phyloP scores from a whole-genome alignment of 2,113 vertebrate species.

The Isurus oxyrinchus region DNA sequence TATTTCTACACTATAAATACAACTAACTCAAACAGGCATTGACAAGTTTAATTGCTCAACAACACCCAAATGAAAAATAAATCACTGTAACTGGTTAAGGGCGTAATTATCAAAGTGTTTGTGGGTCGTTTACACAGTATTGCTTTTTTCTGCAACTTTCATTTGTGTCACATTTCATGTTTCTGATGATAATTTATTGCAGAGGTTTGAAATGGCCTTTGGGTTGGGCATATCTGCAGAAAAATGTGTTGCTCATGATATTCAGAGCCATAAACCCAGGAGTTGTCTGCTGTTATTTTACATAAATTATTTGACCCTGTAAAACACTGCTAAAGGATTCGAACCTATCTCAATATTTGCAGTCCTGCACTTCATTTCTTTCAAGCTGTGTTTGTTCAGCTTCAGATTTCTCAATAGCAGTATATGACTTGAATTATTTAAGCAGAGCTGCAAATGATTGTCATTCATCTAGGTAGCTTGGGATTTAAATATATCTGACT shows the following conservation, averaged over 20 bases:
- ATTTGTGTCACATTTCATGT: conserved; percentile 24
- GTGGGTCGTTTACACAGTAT: background rate
- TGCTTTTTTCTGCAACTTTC: background rate
- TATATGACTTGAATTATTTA: background rate
- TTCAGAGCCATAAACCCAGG: background rate
- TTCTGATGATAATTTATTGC: background rate
- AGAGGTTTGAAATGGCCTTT: background rate
- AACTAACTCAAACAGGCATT: background rate
- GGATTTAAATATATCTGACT: background rate
- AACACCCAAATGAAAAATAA: conserved; percentile 21
- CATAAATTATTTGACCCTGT: background rate
- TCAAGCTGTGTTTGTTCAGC: background rate
- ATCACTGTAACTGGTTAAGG: background rate
- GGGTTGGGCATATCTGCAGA: background rate
- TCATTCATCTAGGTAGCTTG: background rate
- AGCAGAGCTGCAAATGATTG: background rate
- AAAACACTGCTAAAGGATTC: conserved; percentile 6
- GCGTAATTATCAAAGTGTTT: conserved; percentile 12
- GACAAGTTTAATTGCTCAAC: conserved; percentile 22
- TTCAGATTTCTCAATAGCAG: background rate
- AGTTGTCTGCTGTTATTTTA: background rate
- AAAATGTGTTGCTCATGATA: background rate
- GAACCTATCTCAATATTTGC: background rate
- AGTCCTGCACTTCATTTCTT: background rate
- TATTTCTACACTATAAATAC: conserved; percentile 6